Percentiles rank a stretch among this genome's conserved stretches.
phyloP scores from a whole-genome alignment of 2,888 invertebrate species.

The Orthosia cruda region DNA sequence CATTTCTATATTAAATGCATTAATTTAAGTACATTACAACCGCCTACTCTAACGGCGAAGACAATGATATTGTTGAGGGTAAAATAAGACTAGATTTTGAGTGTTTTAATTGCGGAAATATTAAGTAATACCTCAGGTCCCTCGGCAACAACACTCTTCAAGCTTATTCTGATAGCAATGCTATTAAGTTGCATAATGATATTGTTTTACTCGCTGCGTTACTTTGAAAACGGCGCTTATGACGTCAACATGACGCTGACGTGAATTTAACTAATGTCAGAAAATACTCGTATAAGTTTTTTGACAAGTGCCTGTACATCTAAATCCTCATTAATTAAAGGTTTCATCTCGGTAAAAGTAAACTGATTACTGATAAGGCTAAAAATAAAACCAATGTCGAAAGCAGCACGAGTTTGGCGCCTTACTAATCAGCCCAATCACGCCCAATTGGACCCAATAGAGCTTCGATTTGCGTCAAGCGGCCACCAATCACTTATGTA shows the following conservation, averaged over 20 bases:
- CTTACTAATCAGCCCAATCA: constrained; percentile 68
- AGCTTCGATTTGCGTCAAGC: constrained; percentile 74
- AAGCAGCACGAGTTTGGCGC: constrained; percentile 66
- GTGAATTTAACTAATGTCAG: no score
- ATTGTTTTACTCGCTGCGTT: no score
- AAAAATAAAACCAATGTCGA: constrained; percentile 55
- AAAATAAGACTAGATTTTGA: no score
- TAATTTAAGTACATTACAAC: no score
- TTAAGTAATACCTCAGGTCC: not conserved
- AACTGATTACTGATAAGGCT: constrained; percentile 39
- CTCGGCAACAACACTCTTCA: no score
- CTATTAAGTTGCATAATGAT: not conserved
- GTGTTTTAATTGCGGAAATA: no score
- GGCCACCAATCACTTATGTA: constrained; percentile 65
- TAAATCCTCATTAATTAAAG: not conserved
- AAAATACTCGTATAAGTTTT: no score
- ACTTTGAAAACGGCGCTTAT: no score
- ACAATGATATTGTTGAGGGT: no score
- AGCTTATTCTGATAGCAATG: not conserved
- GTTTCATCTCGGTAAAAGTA: constrained; percentile 19
- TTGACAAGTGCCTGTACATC: no score
- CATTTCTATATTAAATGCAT: no score
- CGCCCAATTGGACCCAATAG: constrained; percentile 75
- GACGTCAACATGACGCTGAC: no score
- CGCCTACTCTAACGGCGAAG: not conserved